Base-by-base conservation (phyloP, 2,888 invertebrate species). In the Caenorhabditis macrosperma region DNA sequence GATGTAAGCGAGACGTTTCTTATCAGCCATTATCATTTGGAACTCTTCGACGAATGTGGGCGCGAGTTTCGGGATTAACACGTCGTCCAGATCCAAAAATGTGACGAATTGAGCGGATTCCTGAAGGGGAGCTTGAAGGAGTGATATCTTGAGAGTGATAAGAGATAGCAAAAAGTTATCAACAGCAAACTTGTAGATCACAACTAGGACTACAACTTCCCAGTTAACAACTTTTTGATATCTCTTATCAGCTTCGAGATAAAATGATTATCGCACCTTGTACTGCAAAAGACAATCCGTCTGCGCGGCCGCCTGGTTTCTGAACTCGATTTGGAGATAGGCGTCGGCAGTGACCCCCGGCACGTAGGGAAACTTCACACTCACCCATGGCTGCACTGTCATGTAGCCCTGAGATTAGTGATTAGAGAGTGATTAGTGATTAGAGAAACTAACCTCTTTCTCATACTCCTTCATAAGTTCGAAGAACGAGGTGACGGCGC, bases 51-150 rank as follows among this genome's bases (percentile, higher is more conserved):
- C 52, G 64, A 81, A 85, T 0, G 78, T 83, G 2, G 79, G 71
- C 1, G 74, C 81, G 1, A 83, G 33, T 38, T 64, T 78, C 0
- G 85, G 85, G n/a, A 85, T 82, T 0, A 85, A 50, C 26, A 85
- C 78, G 57, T 85, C 85, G 48, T 85, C 85, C 22, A 85, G 28
- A 38, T 85, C 85, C 17, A 85, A 63, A 12, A 85, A 83, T 7
- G 82, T 77, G 22, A 85, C 63, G 38, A 78, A 85, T 33, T 74
- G n/a, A 17, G 83, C 82, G 2, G 78, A 71, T 66, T 85, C 85
- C 83, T 84, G 35, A 24, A 78, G 54, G n/a, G 15, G 24, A 26
- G 20, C 7, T 26, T 7, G 17, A 60, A 24, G 28, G 12, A n/a
- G n/a, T n/a, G n/a, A n/a, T n/a, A n/a, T n/a, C n/a, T n/a, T n/a